Evolutionary conservation across 2,113 vertebrate genomes (phyloP).

Genomic region (Garra rufa): DNA sequence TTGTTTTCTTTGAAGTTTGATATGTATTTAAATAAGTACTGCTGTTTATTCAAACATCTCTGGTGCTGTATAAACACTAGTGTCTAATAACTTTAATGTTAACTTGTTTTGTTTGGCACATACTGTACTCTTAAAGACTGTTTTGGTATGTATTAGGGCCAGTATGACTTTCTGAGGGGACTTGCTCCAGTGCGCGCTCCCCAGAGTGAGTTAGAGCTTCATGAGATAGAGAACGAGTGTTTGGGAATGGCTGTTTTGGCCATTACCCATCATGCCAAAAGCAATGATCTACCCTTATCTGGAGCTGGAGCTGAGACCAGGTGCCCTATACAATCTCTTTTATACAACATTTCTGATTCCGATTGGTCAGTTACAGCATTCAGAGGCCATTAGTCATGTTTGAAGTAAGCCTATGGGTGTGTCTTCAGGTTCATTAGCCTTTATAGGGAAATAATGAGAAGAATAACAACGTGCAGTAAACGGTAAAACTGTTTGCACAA

Average conservation of each 20-base stretch:
- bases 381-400: no score
- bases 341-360: background rate
- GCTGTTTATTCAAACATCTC: background rate
- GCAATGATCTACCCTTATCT: constrained; percentile 72
- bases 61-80: background rate
- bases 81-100: background rate
- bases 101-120: background rate
- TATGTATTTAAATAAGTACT: background rate
- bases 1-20: background rate
- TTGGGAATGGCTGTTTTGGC: constrained; percentile 97
- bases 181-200: constrained; percentile 84
- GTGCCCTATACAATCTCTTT: constrained; percentile 66
- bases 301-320: constrained; percentile 86
- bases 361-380: background rate
- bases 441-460: no score
- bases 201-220: constrained; percentile 83
- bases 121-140: background rate
- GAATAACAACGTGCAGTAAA: no score
- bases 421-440: no score
- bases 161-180: constrained; percentile 90
- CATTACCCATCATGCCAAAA: constrained; percentile 88
- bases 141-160: constrained; percentile 77
- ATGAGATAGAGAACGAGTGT: constrained; percentile 96
- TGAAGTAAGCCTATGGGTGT: no score
- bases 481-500: no score